Conservation (phyloP, 2,113 vertebrate species). For the Otus sunia region DNA sequence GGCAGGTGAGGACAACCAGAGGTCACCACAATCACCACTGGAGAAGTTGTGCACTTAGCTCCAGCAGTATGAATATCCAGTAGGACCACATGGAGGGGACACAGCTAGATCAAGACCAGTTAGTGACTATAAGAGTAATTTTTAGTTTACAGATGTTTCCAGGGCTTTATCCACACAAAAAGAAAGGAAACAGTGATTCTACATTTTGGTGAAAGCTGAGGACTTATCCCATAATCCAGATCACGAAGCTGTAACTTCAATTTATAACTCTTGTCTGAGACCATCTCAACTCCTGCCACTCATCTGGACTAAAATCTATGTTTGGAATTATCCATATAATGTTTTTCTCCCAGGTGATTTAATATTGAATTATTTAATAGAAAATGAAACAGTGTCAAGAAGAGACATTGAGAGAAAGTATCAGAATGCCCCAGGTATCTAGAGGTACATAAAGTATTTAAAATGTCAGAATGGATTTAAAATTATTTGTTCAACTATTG, state of each 20-base stretch:
- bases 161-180: neutral
- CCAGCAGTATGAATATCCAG: fast-evolving
- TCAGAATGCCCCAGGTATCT: neutral
- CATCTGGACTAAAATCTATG: neutral
- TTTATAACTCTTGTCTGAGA: neutral
- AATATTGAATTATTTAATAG: neutral
- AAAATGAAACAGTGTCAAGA: neutral
- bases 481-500: neutral
- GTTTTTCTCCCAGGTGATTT: neutral
- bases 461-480: neutral
- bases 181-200: neutral
- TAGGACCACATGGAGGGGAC: neutral
- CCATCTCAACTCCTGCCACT: neutral
- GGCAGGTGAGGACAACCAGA: neutral
- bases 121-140: neutral
- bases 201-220: neutral
- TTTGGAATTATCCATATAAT: neutral
- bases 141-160: neutral
- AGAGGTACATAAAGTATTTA: neutral
- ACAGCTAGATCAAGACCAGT: neutral
- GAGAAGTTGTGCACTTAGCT: neutral
- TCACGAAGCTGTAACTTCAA: neutral
- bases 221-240: neutral
- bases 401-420: neutral
- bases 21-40: neutral